Conservation (phyloP, 1,140 invertebrate genomes). For the Acromyrmex echinatior region DNA sequence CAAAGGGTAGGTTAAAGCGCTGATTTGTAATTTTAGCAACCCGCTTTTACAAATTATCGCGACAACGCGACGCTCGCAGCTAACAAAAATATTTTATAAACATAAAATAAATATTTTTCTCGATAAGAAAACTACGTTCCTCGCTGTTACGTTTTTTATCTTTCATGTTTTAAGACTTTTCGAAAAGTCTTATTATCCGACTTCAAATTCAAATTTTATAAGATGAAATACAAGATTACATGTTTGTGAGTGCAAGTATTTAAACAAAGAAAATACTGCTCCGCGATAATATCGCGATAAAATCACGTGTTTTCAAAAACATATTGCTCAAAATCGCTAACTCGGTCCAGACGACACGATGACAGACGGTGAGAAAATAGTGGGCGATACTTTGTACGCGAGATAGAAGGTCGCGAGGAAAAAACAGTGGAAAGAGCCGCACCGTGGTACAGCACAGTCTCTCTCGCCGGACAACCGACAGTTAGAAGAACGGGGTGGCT, state of each 20-base stretch:
- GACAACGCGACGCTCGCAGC: not conserved
- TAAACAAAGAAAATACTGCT: not conserved
- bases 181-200: not conserved
- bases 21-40: not conserved
- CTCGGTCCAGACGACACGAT: slow-evolving; percentile 1
- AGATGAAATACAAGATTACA: not conserved
- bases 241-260: not conserved
- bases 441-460: slow-evolving; percentile 69
- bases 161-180: not conserved
- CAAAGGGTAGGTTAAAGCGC: not conserved
- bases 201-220: slow-evolving; percentile 7
- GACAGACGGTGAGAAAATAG: slow-evolving; percentile 41
- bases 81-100: not conserved
- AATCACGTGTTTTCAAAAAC: slow-evolving; percentile 5
- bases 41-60: not conserved
- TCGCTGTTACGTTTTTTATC: not conserved
- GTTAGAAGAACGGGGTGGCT: slow-evolving; percentile 72
- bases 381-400: slow-evolving; percentile 40
- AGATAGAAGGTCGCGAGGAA: slow-evolving; percentile 46
- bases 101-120: not conserved
- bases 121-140: not conserved
- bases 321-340: slow-evolving; percentile 12
- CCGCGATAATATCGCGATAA: not conserved
- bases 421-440: slow-evolving; percentile 42
- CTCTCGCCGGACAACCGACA: slow-evolving; percentile 77